Percentiles rank a stretch among this genome's conserved stretches.
Conservation (phyloP, 1,140 invertebrate species). For the Liolophura sinensis region DNA sequence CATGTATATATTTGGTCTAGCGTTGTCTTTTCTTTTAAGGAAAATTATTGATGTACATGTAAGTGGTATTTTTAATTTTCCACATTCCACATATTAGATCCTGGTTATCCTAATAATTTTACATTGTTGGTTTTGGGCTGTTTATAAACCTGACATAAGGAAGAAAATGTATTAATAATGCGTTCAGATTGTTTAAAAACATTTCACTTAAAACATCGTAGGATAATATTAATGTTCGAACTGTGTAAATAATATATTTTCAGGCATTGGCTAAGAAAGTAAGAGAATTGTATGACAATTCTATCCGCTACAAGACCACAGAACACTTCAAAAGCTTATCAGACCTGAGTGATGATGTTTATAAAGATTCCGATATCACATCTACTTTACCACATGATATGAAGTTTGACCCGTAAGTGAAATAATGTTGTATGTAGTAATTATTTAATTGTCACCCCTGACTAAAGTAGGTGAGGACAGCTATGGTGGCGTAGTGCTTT, state of each 20-base stretch:
- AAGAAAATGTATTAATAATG: too few relatives aligned
- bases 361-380: conserved; percentile 59
- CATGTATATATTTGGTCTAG: too few relatives aligned
- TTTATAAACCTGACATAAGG: too few relatives aligned
- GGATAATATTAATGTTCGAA: conserved; percentile 1
- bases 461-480: too few relatives aligned
- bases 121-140: too few relatives aligned
- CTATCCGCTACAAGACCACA: conserved; percentile 31
- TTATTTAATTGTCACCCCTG: too few relatives aligned
- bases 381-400: conserved; percentile 50
- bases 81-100: neutral
- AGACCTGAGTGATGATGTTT: conserved; percentile 44
- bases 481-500: too few relatives aligned
- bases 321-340: conserved; percentile 30
- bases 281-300: conserved; percentile 52
- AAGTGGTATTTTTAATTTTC: neutral
- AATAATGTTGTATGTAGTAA: too few relatives aligned
- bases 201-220: neutral
- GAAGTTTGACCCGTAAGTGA: conserved; percentile 56
- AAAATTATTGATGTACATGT: neutral
- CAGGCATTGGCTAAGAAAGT: conserved; percentile 54
- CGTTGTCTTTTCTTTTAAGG: too few relatives aligned
- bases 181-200: neutral
- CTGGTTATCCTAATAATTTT: too few relatives aligned
- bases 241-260: conserved; percentile 13